Base-by-base conservation (phyloP, 2,888 invertebrate species). In the Xanthia icteritia region DNA sequence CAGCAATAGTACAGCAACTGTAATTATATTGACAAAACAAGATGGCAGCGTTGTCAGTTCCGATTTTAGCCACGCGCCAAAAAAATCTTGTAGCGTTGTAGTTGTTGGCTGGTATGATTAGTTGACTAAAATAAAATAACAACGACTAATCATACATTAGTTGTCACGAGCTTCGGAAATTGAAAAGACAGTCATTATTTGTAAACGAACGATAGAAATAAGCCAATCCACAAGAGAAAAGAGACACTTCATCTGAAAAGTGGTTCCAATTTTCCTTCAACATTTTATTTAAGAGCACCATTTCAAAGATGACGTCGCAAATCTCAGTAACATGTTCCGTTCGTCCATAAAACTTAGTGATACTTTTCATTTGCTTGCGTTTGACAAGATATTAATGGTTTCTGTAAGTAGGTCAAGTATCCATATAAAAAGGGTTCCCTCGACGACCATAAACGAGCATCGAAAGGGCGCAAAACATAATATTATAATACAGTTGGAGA, bases 381-480 rank as follows among this genome's bases (percentile, higher is more conserved):
- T 82, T 88, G 89, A 88, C 87, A 86, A 76, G 79, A 86, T 81
- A 86, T 83, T 81, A 88, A 88, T 85, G 88, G 81, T 61, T 61
- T 67, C 60, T 48, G 67, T 58, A 88, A 86, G 68, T 86, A 42
- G 87, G 89, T 88, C 85, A 88, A 85, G 82, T 67, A 79, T 70
- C 64, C 75, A 51, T 63, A 74, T 71, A 82, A 85, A 86, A 84
- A 75, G 58, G 72, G 75, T 31, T 66, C 54, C 73, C 68, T 73
- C 31, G 68, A 70, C 71, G 60, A 42, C 56, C 66, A 60, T 74
- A 71, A 77, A 73, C 23, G 77, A 65, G 15, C 48, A 69, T 72
- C 27, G 60, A 45, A 77, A 72, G 77, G 51, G 45, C 60, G 45
- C 54, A 31, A 73, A 73, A 64, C 64, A 27, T 54, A 42, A 31